phyloP scores from a whole-genome alignment of 2,113 vertebrate genomes.

The Pangasianodon gigas region DNA sequence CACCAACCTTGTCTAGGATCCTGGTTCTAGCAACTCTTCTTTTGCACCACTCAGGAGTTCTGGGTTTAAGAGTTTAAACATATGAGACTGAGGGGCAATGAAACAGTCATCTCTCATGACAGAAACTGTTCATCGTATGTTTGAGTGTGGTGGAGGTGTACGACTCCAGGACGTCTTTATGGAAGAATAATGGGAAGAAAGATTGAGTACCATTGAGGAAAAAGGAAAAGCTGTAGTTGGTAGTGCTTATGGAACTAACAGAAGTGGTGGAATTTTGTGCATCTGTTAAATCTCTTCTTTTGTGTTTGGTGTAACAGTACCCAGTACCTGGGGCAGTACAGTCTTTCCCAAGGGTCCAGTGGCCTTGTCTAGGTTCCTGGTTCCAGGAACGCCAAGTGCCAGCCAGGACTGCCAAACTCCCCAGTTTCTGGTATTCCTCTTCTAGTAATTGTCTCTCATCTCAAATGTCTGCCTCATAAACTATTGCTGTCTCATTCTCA shows the following conservation, averaged over 20 bases:
- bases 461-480: not conserved
- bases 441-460: not conserved
- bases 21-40: not conserved
- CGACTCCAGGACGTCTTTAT: not conserved
- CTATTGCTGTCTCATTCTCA: not conserved
- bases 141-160: not conserved
- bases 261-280: not conserved
- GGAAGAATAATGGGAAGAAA: not conserved
- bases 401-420: not conserved
- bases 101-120: not conserved
- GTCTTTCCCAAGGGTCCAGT: not conserved
- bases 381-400: not conserved
- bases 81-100: not conserved
- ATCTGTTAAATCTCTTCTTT: not conserved
- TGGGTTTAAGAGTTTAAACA: not conserved
- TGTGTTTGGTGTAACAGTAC: not conserved
- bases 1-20: not conserved
- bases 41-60: not conserved
- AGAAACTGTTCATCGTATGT: not conserved
- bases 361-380: not conserved
- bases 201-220: not conserved
- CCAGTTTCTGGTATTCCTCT: not conserved
- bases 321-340: not conserved
- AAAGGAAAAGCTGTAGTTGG: not conserved
- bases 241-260: not conserved